phyloP scores from a whole-genome alignment of 2,797 vertebrate species.

The Myioborus melanocephalus region DNA sequence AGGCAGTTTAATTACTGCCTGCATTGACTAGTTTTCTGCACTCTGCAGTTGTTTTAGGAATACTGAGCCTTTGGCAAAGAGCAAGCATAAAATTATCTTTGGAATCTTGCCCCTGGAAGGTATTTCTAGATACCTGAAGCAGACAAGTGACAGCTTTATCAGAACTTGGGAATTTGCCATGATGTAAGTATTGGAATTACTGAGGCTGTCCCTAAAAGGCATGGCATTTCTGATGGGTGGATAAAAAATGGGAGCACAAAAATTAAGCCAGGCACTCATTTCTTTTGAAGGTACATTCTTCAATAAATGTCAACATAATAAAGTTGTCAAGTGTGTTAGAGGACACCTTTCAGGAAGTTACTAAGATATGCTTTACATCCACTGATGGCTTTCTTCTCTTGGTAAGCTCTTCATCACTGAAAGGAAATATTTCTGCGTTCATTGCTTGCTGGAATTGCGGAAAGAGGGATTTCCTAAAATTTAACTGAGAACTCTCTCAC shows the following conservation, averaged over 20 bases:
- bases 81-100: slow-evolving; percentile 1
- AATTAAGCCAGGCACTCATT: background rate
- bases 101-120: background rate
- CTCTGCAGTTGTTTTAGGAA: background rate
- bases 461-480: background rate
- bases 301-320: background rate
- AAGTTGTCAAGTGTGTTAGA: background rate
- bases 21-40: background rate
- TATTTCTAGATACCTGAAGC: slow-evolving; percentile 1
- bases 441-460: background rate
- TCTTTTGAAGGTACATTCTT: background rate
- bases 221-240: background rate
- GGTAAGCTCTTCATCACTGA: background rate
- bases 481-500: background rate
- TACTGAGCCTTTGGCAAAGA: background rate
- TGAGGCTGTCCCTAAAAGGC: background rate
- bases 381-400: background rate
- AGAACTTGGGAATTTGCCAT: background rate
- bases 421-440: background rate
- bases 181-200: background rate
- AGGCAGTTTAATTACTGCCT: background rate
- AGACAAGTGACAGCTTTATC: slow-evolving; percentile 7
- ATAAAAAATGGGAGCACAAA: background rate
- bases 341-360: background rate
- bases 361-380: background rate